Evolutionary conservation across 2,888 invertebrate genomes (phyloP).

Genomic region (Acleris holmiana): DNA sequence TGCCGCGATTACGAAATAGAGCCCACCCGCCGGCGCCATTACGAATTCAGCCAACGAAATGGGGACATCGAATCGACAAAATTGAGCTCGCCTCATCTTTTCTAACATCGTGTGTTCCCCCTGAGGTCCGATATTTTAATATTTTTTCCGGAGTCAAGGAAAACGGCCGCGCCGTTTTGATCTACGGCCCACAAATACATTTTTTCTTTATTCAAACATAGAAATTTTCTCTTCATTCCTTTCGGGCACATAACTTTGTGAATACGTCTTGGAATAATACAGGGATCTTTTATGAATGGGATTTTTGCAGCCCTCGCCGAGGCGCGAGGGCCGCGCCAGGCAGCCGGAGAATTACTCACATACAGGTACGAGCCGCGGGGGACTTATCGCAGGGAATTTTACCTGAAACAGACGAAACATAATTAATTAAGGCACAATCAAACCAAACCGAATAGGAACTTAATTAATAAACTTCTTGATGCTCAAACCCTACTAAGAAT

Average conservation of each 20-base stretch:
- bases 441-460: constrained; percentile 22
- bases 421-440: constrained; percentile 39
- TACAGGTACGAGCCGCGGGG: constrained; percentile 3
- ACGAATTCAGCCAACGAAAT: constrained; percentile 80
- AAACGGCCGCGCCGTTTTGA: constrained; percentile 70
- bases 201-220: constrained; percentile 59
- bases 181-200: constrained; percentile 67
- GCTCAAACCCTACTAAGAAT: constrained; percentile 30
- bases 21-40: constrained; percentile 70
- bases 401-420: constrained; percentile 66
- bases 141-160: constrained; percentile 62
- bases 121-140: constrained; percentile 74
- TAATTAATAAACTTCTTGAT: constrained; percentile 34
- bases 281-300: constrained; percentile 66
- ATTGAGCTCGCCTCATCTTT: constrained; percentile 78
- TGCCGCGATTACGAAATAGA: constrained; percentile 66
- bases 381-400: constrained; percentile 40
- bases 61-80: constrained; percentile 81
- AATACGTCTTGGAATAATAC: constrained; percentile 64
- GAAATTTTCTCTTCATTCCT: constrained; percentile 62
- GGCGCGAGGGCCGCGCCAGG: constrained; percentile 44
- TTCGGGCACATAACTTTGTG: constrained; percentile 63
- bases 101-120: constrained; percentile 73
- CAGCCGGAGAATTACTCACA: constrained; percentile 41
- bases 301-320: constrained; percentile 50